Conservation (phyloP, 2,888 invertebrate genomes). For the Philopedon plagiatum region DNA sequence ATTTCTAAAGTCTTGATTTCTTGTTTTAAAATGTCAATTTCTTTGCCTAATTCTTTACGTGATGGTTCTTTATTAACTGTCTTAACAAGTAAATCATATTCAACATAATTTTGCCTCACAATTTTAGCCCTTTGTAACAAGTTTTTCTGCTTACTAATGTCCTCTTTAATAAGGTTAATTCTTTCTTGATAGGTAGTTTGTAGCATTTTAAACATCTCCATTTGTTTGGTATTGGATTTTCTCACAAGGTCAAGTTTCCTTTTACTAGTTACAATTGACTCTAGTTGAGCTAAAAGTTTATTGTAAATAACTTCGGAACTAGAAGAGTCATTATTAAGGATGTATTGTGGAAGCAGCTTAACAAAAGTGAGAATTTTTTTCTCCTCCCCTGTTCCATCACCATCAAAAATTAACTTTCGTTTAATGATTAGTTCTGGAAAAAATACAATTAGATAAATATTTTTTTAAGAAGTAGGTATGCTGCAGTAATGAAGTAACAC, state of each 20-base stretch:
- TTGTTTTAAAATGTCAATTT: slow-evolving; percentile 79
- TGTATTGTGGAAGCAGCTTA: slow-evolving; percentile 88
- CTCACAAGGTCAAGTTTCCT: slow-evolving; percentile 11
- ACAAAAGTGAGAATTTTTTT: slow-evolving; percentile 88
- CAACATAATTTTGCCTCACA: slow-evolving; percentile 89
- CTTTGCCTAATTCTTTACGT: slow-evolving; percentile 82
- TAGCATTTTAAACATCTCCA: background rate
- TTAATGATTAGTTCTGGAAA: slow-evolving; percentile 91
- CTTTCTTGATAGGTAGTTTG: slow-evolving; percentile 80
- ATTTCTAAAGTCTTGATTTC: slow-evolving; percentile 81
- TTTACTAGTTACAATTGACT: background rate
- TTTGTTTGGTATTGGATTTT: background rate
- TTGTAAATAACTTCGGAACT: slow-evolving; percentile 73
- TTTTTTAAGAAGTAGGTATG: too few species aligned
- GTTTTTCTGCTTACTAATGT: slow-evolving; percentile 86
- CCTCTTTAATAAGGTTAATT: slow-evolving; percentile 83
- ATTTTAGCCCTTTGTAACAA: slow-evolving; percentile 87
- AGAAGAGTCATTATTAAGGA: slow-evolving; percentile 74
- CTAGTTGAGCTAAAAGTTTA: slow-evolving; percentile 15
- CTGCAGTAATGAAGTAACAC: too few species aligned
- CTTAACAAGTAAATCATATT: slow-evolving; percentile 93
- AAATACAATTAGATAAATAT: background rate
- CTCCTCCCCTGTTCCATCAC: slow-evolving; percentile 98
- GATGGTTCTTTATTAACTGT: slow-evolving; percentile 93
- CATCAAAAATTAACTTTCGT: slow-evolving; percentile 92